Conservation (phyloP, 2,888 invertebrate genomes). For the Ctenicera cuprea region DNA sequence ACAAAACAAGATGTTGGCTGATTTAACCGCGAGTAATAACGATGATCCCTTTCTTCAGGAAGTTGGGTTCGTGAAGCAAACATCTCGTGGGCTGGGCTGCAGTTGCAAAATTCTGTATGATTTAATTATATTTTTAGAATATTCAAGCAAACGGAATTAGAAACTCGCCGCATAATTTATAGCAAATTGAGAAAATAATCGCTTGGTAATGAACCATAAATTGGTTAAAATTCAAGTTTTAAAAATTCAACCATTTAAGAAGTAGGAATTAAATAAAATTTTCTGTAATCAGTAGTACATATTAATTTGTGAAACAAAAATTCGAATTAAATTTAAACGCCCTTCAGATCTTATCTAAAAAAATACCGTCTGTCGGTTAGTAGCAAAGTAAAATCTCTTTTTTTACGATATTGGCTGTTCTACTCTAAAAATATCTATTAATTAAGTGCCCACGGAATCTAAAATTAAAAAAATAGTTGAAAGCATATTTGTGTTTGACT, state of each 20-base stretch:
- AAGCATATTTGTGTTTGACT: constrained; percentile 16
- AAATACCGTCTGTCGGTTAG: not conserved
- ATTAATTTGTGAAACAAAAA: no score
- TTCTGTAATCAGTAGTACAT: no score
- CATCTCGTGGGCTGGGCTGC: constrained; percentile 3
- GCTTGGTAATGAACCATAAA: no score
- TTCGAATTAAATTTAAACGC: not conserved
- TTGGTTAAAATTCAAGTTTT: no score
- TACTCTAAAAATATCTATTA: constrained; percentile 9
- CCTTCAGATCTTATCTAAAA: not conserved
- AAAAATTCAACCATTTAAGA: no score
- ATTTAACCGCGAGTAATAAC: constrained; percentile 6
- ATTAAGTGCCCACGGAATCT: constrained; percentile 5
- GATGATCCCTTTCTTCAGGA: not conserved
- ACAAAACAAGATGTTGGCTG: constrained; percentile 16
- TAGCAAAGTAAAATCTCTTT: not conserved
- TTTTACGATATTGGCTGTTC: not conserved
- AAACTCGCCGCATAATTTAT: not conserved
- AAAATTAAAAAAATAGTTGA: constrained; percentile 15
- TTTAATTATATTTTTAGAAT: not conserved
- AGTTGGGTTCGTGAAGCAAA: not conserved
- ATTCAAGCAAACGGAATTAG: not conserved
- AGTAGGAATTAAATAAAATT: no score
- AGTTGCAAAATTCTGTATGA: not conserved
- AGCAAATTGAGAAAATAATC: not conserved